phyloP scores from a whole-genome alignment of 1,140 invertebrate genomes.

The Geopemphigus sp. region DNA sequence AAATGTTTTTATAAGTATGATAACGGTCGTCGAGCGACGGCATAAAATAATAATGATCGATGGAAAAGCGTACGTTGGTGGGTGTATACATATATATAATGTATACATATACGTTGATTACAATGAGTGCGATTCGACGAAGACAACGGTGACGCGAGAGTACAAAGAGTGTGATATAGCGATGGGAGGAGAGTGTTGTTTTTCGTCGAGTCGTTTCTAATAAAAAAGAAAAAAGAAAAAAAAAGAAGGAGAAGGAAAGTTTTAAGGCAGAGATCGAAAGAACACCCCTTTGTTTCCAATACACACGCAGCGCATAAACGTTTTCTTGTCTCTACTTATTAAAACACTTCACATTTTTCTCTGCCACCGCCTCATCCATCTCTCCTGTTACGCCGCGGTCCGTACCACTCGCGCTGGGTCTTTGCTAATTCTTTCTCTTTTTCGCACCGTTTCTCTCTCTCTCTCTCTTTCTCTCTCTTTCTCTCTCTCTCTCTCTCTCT shows the following conservation, averaged over 20 bases:
- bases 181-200: constrained; percentile 16
- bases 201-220: constrained; percentile 35
- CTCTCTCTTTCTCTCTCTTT: no score
- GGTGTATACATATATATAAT: not conserved
- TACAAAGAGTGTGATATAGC: not conserved
- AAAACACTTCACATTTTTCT: constrained; percentile 50
- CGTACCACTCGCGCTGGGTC: constrained; percentile 16
- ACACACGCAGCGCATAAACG: constrained; percentile 47
- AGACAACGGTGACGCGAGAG: not conserved
- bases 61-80: not conserved
- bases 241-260: constrained; percentile 24
- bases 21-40: not conserved
- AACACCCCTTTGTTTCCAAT: constrained; percentile 48
- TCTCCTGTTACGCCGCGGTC: not conserved
- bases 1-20: constrained; percentile 34
- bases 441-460: constrained; percentile 21
- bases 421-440: constrained; percentile 46
- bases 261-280: constrained; percentile 43
- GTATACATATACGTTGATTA: constrained; percentile 35
- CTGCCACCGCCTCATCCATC: constrained; percentile 14
- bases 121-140: constrained; percentile 34
- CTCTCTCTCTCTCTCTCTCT: constrained; percentile 5
- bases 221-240: not conserved
- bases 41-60: constrained; percentile 40
- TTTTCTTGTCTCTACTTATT: constrained; percentile 49